These are phyloP conservation scores for Rhabdomys dilectus DNA, from an alignment of 2,113 vertebrate genomes.

Conservation along the genomic window DNA sequence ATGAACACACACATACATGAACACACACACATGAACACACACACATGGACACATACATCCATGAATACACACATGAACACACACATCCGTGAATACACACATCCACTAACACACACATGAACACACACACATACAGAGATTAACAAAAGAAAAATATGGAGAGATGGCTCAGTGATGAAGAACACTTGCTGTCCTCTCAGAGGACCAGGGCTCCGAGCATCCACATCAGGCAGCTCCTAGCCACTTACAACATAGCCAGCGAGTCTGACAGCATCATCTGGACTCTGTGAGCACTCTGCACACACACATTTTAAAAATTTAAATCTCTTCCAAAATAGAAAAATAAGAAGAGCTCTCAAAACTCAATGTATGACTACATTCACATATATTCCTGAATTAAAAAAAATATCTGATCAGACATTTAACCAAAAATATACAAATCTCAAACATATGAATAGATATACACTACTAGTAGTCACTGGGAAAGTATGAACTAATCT, in stretches of 20 bases:
- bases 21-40: neutral
- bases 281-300: neutral
- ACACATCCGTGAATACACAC: too few species aligned
- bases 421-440: neutral
- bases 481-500: neutral
- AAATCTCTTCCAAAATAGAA: neutral
- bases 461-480: neutral
- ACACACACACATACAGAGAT: too few species aligned
- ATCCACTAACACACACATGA: too few species aligned
- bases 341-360: neutral
- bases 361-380: neutral
- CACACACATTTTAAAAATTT: neutral
- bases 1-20: too few species aligned
- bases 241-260: neutral
- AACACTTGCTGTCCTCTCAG: neutral
- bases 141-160: neutral
- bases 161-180: too few species aligned
- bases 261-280: neutral
- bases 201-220: neutral
- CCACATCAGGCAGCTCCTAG: neutral
- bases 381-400: neutral
- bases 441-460: neutral
- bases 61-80: too few species aligned
- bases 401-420: neutral
- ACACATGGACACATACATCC: too few species aligned